Conservation (phyloP, 2,113 vertebrate genomes). For the Lophius piscatorius region DNA sequence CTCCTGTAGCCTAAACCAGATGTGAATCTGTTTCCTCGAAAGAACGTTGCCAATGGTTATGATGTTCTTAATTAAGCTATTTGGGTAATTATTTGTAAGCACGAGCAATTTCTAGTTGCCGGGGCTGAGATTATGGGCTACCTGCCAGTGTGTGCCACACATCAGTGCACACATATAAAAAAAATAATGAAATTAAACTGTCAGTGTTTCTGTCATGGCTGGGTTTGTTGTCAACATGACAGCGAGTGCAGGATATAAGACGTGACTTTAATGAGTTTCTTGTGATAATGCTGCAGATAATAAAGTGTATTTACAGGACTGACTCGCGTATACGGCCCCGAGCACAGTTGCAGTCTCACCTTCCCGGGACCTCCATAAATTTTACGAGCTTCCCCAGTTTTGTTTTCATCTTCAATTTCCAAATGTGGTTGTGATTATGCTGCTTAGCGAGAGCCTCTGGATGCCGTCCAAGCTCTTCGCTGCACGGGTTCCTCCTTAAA, state of each 20-base stretch:
- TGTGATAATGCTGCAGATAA: conserved; percentile 51
- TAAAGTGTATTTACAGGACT: conserved; percentile 29
- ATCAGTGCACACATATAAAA: conserved; percentile 31
- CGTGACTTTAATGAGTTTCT: conserved; percentile 62
- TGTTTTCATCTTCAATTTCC: conserved; percentile 75
- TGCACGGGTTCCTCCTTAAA: conserved; percentile 66
- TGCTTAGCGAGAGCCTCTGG: conserved; percentile 65
- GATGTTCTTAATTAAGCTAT: neutral
- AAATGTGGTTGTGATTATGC: conserved; percentile 81
- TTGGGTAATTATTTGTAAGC: neutral
- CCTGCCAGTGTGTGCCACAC: neutral
- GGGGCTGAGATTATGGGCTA: neutral
- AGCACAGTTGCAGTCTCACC: conserved; percentile 52
- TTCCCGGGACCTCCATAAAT: conserved; percentile 71
- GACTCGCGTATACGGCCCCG: conserved; percentile 22
- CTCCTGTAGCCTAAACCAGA: neutral
- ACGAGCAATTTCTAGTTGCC: neutral
- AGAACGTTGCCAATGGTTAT: neutral
- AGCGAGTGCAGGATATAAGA: conserved; percentile 45
- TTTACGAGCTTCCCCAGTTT: conserved; percentile 71
- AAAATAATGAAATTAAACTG: conserved; percentile 38
- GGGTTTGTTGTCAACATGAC: conserved; percentile 29
- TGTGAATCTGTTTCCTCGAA: neutral
- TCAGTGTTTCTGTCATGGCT: conserved; percentile 32
- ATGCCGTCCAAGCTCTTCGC: conserved; percentile 63